Evolutionary conservation across 2,797 vertebrate genomes (phyloP), one percentile per base, ranked within the genome.

Genomic region (Coendou prehensilis): DNA sequence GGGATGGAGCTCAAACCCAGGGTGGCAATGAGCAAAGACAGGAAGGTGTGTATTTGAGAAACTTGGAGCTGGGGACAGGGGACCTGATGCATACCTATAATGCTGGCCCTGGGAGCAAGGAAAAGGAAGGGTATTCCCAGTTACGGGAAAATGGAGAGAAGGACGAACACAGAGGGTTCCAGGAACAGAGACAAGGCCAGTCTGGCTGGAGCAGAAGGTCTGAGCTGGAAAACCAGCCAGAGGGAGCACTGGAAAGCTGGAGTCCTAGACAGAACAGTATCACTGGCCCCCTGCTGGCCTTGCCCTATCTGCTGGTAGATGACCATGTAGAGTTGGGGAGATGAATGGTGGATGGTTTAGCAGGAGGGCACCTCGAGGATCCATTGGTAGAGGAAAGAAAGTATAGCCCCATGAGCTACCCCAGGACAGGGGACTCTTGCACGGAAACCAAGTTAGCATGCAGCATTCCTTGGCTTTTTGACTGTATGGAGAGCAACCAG

Each of bases 231-330:
- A 37, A 41, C 37, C 17, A 79, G 69, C 26, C 15, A 9, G 10
- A 63, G 26, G 33, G 30, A 37, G n/a, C 33, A 15, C 84, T 23
- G 54, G 47, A 63, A 14, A 56, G 97, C 97, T 82, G 28, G 89
- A 93, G 89, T 81, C 0, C 0, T 9, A 6, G 67, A 67, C 30
- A 83, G 81, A 83, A 17, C 37, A 45, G 76, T 26, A 56, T 52
- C 2, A 23, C 0, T 14, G 73, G 37, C 41, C 69, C 91, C 87
- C 82, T 61, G 85, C 13, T n/a, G 52, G 47, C 17, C 17, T 80
- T 1, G 0, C 47, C 67, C 67, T 18, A 30, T 41, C n/a, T 52
- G 18, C 18, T 89, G 50, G 23, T 20, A 22, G 61, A 59, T 52
- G 33, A 30, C 54, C 45, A 13, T 14, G 5, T 75, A 63, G 10